Evolutionary conservation across 2,113 vertebrate genomes (phyloP).

Genomic region (Pygoscelis adeliae): DNA sequence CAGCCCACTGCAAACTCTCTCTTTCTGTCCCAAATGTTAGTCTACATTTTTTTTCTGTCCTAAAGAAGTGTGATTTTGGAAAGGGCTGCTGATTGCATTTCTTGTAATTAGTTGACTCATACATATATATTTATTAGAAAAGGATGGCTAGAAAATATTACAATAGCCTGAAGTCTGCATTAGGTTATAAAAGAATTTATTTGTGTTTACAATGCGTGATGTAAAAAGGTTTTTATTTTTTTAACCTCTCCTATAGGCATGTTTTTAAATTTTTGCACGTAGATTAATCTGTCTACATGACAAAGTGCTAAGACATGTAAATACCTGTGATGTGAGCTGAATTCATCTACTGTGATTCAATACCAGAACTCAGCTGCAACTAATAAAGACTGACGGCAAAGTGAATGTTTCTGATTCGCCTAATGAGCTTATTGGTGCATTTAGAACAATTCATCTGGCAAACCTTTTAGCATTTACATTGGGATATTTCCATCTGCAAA

Average conservation of each 20-base stretch:
- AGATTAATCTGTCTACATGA: constrained; percentile 8
- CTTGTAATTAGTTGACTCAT: background rate
- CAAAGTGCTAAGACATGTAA: background rate
- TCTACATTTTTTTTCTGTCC: background rate
- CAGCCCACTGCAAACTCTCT: background rate
- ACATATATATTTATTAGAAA: background rate
- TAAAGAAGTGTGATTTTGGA: background rate
- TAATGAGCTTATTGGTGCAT: constrained; percentile 1
- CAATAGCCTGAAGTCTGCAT: background rate
- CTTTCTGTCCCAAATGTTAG: background rate
- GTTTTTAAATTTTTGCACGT: background rate
- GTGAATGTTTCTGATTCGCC: constrained; percentile 10
- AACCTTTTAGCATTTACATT: background rate
- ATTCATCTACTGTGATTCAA: constrained; percentile 5
- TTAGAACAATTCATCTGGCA: constrained; percentile 1
- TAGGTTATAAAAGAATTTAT: background rate
- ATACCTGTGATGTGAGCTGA: constrained; percentile 19
- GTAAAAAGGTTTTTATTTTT: background rate
- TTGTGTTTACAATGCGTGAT: background rate
- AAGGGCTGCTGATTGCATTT: background rate
- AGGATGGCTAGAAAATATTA: background rate
- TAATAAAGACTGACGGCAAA: constrained; percentile 53
- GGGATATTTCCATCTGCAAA: background rate
- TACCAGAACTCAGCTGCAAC: background rate
- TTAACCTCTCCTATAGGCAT: background rate